A percentile compares a stretch with the other conserved stretches of the same genome.
Conservation (phyloP, 2,113 vertebrate species). For the Oceanites oceanicus region DNA sequence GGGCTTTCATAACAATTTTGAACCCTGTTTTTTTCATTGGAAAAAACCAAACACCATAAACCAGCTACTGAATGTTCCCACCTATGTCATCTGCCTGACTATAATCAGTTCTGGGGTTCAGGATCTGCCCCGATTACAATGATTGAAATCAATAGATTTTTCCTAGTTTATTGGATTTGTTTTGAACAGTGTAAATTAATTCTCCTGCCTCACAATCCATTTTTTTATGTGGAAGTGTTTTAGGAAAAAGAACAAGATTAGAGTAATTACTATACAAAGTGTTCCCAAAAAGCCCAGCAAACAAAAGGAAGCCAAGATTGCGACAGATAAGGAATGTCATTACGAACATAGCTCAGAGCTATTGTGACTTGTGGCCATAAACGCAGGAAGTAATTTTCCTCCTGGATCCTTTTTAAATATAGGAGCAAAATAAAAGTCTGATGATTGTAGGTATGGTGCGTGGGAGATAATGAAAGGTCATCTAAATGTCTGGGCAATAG, state of each 20-base stretch:
- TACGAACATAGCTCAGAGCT: neutral
- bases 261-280: neutral
- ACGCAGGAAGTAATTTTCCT: neutral
- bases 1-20: neutral
- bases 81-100: neutral
- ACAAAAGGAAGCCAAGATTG: conserved; percentile 30
- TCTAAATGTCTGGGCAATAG: neutral
- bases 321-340: neutral
- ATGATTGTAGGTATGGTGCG: rapidly evolving
- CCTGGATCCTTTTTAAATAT: neutral
- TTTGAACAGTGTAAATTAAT: neutral
- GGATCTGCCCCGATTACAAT: neutral
- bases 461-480: neutral
- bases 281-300: neutral
- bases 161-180: neutral
- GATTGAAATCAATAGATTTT: neutral
- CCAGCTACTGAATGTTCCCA: neutral
- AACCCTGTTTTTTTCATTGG: neutral
- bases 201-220: neutral
- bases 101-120: neutral
- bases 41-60: neutral
- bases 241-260: neutral
- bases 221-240: neutral
- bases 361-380: conserved; percentile 3
- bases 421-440: neutral